These are phyloP conservation scores for Hirtodrosophila trivittata DNA, from an alignment of 2,888 invertebrate species.

Conservation along the genomic window DNA sequence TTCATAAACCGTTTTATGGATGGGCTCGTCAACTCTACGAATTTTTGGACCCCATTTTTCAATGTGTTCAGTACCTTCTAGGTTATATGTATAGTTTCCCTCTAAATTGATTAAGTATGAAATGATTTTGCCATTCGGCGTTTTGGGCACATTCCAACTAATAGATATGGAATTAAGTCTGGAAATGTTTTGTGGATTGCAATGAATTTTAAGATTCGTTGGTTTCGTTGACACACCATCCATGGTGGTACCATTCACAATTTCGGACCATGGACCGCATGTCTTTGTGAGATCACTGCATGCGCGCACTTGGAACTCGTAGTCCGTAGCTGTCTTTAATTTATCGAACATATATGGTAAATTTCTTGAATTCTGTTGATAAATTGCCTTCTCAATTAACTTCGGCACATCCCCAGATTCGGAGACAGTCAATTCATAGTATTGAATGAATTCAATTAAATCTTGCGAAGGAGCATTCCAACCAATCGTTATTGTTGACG, in stretches of 20 bases:
- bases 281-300: constrained; percentile 90
- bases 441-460: constrained; percentile 89
- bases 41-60: constrained; percentile 87
- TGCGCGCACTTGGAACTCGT: constrained; percentile 91
- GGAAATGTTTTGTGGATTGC: constrained; percentile 86
- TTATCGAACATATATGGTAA: constrained; percentile 91
- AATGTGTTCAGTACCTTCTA: constrained; percentile 84
- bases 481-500: constrained; percentile 91
- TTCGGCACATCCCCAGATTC: constrained; percentile 85
- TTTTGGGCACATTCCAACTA: constrained; percentile 89
- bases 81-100: constrained; percentile 85
- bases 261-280: constrained; percentile 91
- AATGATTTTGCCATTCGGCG: constrained; percentile 91
- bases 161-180: constrained; percentile 87
- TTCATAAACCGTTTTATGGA: constrained; percentile 85
- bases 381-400: constrained; percentile 86
- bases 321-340: constrained; percentile 91
- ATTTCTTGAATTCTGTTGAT: constrained; percentile 87
- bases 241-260: constrained; percentile 91
- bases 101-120: constrained; percentile 88
- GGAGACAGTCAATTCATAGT: constrained; percentile 88
- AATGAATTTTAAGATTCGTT: constrained; percentile 87
- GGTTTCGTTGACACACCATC: constrained; percentile 92
- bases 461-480: constrained; percentile 89
- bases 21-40: constrained; percentile 85